Evolutionary conservation across 2,113 vertebrate species (phyloP).

Genomic region (Urocolius indicus): DNA sequence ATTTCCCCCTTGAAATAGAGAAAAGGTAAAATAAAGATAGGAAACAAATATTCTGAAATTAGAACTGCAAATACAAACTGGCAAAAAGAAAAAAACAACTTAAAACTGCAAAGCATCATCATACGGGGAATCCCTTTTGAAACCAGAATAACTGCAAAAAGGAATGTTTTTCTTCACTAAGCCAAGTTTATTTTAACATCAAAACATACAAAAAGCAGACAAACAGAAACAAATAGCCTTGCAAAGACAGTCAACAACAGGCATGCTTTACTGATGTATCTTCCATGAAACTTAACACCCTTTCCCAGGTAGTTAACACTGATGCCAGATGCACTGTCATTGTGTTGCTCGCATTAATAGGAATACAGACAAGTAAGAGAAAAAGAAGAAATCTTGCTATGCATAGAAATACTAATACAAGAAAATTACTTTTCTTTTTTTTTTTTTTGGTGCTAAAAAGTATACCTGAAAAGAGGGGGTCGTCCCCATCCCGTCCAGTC

Average conservation of each 20-base stretch:
- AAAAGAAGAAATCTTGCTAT: neutral
- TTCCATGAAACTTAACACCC: neutral
- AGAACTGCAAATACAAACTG: neutral
- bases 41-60: too few relatives aligned
- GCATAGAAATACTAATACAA: neutral
- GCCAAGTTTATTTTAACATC: neutral
- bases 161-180: neutral
- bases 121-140: fast-evolving
- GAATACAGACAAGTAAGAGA: neutral
- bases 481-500: too few relatives aligned
- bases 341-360: neutral
- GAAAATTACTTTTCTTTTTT: neutral
- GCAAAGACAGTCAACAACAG: neutral
- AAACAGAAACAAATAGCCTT: neutral
- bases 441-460: neutral
- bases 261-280: fast-evolving
- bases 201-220: neutral
- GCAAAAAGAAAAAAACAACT: neutral
- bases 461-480: neutral
- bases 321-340: neutral
- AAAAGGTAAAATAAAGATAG: neutral
- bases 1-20: neutral
- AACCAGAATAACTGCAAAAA: neutral
- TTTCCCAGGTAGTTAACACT: neutral
- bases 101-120: neutral